These are phyloP conservation scores for Bembecia ichneumoniformis DNA, from an alignment of 2,888 invertebrate species.

Conservation along the genomic window DNA sequence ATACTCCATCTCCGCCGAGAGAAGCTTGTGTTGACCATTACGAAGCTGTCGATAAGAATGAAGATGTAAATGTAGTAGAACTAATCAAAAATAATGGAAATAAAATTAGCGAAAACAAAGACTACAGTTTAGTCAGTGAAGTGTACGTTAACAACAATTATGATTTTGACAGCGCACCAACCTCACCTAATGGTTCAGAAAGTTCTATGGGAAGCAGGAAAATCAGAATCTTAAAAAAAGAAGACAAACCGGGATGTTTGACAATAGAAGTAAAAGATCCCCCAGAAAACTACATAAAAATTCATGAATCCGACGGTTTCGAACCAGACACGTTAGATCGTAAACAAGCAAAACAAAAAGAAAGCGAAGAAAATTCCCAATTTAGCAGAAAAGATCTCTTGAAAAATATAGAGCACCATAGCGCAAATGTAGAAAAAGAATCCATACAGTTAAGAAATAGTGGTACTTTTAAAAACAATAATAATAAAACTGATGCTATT, in stretches of 20 bases:
- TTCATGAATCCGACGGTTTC: conserved; percentile 85
- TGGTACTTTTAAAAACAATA: conserved; percentile 78
- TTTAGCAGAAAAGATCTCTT: conserved; percentile 49
- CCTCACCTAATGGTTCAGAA: conserved; percentile 72
- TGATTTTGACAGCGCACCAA: conserved; percentile 73
- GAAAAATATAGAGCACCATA: conserved; percentile 31
- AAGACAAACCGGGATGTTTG: conserved; percentile 81
- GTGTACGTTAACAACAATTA: conserved; percentile 85
- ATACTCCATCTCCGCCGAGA: conserved; percentile 55
- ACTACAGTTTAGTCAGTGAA: conserved; percentile 81
- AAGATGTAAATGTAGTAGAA: conserved; percentile 6
- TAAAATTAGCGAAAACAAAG: conserved; percentile 53
- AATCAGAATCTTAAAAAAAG: conserved; percentile 57
- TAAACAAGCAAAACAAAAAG: conserved; percentile 73
- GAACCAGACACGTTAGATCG: conserved; percentile 90
- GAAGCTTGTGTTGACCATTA: conserved; percentile 47
- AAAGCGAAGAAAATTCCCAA: conserved; percentile 30
- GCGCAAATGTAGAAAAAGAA: conserved; percentile 30
- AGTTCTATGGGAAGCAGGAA: conserved; percentile 73
- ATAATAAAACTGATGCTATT: conserved; percentile 39
- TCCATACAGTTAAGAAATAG: conserved; percentile 78
- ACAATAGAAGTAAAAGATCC: conserved; percentile 89
- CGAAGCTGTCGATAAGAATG: conserved; percentile 47
- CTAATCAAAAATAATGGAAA: conserved; percentile 22
- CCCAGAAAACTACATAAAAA: conserved; percentile 81